Conservation (phyloP, 2,113 vertebrate species). For the human region GRCh38 chr18:13122501-13123000, state of each 20-base stretch:
- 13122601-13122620: neutral
- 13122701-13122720: neutral
- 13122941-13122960: neutral
- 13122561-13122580: no score
- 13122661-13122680: neutral
- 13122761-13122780: neutral
- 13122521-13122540: no score
- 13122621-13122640: neutral
- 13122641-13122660: neutral
- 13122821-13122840: neutral
- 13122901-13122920: neutral
- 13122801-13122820: neutral
- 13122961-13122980: neutral
- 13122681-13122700: neutral
- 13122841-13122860: neutral
- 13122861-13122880: neutral
- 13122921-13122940: neutral
- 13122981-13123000: constrained; percentile 6
- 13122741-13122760: neutral
- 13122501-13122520: no score
- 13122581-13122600: neutral
- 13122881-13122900: neutral
- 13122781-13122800: neutral
- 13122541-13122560: no score
- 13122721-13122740: neutral